Conservation (phyloP, 1,140 invertebrate species). For the Hormaphis cornu region DNA sequence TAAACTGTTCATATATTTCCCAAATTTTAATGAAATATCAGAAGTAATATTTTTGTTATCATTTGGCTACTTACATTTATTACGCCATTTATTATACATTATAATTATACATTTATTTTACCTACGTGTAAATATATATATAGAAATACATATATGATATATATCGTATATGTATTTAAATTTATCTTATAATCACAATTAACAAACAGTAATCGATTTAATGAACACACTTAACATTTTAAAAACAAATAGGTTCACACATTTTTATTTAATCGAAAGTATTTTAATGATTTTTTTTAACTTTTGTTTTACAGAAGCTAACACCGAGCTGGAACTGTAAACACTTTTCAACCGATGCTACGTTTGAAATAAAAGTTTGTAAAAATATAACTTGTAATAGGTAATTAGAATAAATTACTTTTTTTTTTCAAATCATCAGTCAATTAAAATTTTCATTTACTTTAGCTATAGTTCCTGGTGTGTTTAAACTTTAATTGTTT, state of each 20-base stretch:
- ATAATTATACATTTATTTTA: too few species aligned
- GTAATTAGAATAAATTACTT: not conserved
- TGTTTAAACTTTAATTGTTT: not conserved
- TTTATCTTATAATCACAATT: too few species aligned
- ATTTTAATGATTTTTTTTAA: not conserved
- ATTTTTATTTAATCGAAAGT: not conserved
- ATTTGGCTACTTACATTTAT: too few species aligned
- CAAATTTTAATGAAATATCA: too few species aligned
- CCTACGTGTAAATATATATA: too few species aligned
- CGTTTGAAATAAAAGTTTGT: conserved; percentile 19
- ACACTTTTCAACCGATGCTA: not conserved
- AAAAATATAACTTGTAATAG: not conserved
- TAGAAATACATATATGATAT: too few species aligned
- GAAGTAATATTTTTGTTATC: too few species aligned
- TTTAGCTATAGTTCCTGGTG: not conserved
- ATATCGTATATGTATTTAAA: too few species aligned
- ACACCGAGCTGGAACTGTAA: not conserved
- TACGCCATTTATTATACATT: too few species aligned
- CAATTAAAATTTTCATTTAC: not conserved
- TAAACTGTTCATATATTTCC: too few species aligned
- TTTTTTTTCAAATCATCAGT: not conserved
- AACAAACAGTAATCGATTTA: not conserved
- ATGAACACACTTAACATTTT: not conserved
- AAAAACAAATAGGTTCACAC: not conserved
- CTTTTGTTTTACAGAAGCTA: conserved; percentile 4